These are phyloP conservation scores for Simalia tracyae DNA, from an alignment of 2,797 vertebrate species.

Conservation along the genomic window DNA sequence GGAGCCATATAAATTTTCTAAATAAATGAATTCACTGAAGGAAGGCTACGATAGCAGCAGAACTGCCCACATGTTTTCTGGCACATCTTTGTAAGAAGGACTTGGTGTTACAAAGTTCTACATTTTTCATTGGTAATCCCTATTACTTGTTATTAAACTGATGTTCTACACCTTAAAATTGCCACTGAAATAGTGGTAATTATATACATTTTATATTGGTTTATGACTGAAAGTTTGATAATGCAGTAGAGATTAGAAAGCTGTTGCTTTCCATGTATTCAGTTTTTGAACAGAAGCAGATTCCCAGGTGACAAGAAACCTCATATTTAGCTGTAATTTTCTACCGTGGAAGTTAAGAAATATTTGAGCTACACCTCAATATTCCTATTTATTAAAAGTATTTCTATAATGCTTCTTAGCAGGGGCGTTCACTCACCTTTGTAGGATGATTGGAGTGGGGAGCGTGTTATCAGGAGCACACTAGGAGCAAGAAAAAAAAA, in stretches of 20 bases:
- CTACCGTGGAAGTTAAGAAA: neutral
- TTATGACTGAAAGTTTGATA: neutral
- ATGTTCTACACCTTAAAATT: neutral
- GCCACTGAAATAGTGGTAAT: neutral
- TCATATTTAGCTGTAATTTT: neutral
- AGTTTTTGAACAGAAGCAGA: neutral
- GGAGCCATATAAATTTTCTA: neutral
- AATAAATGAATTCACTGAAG: neutral
- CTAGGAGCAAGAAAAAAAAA: conserved; percentile 62
- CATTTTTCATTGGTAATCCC: neutral
- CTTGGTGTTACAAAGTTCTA: too few relatives aligned
- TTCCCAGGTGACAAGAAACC: neutral
- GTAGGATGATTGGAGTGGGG: conserved; percentile 88
- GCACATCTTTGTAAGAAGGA: too few relatives aligned
- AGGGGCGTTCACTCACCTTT: conserved; percentile 80
- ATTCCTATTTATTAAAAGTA: neutral
- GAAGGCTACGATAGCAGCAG: neutral
- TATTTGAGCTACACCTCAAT: neutral
- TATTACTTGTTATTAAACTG: neutral
- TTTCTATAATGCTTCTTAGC: neutral
- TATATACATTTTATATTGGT: neutral
- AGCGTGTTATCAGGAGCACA: conserved; percentile 84
- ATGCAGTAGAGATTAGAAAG: neutral
- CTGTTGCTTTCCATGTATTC: neutral
- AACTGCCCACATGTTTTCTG: neutral